These are phyloP conservation scores for Poecile montanus DNA, from an alignment of 2,797 vertebrate species.

Conservation along the genomic window DNA sequence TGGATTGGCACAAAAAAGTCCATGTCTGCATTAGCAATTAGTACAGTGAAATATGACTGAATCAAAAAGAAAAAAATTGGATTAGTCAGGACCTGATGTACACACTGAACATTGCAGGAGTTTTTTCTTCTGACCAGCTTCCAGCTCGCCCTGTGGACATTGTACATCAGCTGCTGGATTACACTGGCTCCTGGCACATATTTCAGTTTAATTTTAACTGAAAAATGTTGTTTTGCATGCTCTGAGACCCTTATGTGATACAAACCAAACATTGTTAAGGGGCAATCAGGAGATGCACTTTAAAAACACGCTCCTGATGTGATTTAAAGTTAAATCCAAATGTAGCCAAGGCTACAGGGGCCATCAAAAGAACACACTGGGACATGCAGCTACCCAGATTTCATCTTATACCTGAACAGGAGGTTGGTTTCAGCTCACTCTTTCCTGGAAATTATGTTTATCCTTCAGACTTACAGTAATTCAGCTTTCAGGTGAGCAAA, in stretches of 20 bases:
- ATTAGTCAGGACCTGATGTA: not conserved
- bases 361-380: not conserved
- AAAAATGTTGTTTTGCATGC: not conserved
- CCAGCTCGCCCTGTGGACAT: not conserved
- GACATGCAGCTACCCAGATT: not conserved
- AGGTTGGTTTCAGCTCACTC: conserved; percentile 13
- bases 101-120: not conserved
- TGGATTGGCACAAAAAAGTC: not conserved
- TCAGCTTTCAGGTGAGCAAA: conserved; percentile 28
- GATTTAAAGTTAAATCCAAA: not conserved
- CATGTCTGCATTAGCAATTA: not conserved
- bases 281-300: not conserved
- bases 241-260: not conserved
- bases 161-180: not conserved
- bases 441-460: conserved; percentile 1
- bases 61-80: not conserved
- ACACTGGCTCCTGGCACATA: not conserved
- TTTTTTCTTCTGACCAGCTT: not conserved
- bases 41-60: not conserved
- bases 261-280: not conserved
- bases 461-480: conserved; percentile 14
- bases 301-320: not conserved
- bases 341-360: not conserved
- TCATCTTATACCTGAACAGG: not conserved
- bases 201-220: not conserved